Evolutionary conservation across 1,140 invertebrate genomes (phyloP).

Genomic region (Drosophila hydei): DNA sequence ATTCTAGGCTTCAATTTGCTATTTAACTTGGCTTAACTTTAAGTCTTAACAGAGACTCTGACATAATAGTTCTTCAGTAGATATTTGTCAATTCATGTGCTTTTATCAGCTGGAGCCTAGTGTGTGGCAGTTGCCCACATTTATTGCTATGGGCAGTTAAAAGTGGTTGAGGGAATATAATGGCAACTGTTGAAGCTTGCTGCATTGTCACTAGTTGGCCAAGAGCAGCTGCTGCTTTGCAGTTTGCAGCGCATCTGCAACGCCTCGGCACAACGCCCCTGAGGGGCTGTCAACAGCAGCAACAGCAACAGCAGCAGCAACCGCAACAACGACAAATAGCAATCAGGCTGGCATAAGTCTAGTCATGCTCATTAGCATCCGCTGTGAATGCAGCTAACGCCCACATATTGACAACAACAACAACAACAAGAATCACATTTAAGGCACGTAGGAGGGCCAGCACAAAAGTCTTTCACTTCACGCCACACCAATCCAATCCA

Average conservation of each 20-base stretch:
- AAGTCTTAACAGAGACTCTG: background rate
- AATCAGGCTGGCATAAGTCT: constrained; percentile 60
- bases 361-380: constrained; percentile 80
- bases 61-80: background rate
- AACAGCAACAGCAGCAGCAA: constrained; percentile 42
- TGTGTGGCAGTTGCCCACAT: constrained; percentile 7
- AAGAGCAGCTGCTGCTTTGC: constrained; percentile 3
- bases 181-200: constrained; percentile 9
- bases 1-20: too few relatives aligned
- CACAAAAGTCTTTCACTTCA: constrained; percentile 59
- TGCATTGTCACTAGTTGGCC: background rate
- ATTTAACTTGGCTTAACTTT: too few relatives aligned
- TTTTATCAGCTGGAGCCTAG: constrained; percentile 5
- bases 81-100: constrained; percentile 7
- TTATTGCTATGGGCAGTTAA: background rate
- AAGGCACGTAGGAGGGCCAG: constrained; percentile 41
- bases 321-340: constrained; percentile 28
- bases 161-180: background rate
- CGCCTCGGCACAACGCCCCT: constrained; percentile 50
- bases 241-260: constrained; percentile 42
- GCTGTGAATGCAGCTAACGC: constrained; percentile 57
- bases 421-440: constrained; percentile 42
- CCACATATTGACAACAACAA: constrained; percentile 39
- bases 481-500: background rate
- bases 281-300: constrained; percentile 32